These are phyloP conservation scores for Rotaria magnacalcarata DNA, from an alignment of 2,888 invertebrate genomes.

Conservation along the genomic window DNA sequence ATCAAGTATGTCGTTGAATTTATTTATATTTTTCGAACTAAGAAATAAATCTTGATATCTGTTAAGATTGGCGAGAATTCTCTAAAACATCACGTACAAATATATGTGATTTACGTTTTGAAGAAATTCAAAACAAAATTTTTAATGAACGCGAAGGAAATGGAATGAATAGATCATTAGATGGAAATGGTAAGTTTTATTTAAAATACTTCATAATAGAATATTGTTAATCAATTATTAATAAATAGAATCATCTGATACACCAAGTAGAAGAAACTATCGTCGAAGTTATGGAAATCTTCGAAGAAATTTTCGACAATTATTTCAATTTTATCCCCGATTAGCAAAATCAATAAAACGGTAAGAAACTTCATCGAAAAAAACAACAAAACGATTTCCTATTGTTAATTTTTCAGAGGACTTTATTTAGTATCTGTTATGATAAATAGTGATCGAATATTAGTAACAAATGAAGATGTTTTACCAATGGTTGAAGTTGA, in stretches of 20 bases:
- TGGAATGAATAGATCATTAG: neutral
- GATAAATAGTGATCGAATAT: slow-evolving; percentile 87
- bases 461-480: slow-evolving; percentile 93
- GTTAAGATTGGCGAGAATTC: slow-evolving; percentile 36
- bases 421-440: slow-evolving; percentile 86
- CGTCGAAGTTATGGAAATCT: slow-evolving; percentile 32
- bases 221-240: neutral
- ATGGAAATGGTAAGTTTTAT: neutral
- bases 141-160: neutral
- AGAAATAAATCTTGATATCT: slow-evolving; percentile 5
- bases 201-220: neutral
- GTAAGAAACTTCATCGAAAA: slow-evolving; percentile 59
- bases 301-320: slow-evolving; percentile 9
- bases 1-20: slow-evolving; percentile 69
- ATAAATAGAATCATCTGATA: neutral
- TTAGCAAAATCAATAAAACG: slow-evolving; percentile 73
- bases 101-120: neutral
- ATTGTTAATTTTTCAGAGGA: slow-evolving; percentile 61
- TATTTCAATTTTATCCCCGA: neutral
- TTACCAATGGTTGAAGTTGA: slow-evolving; percentile 93
- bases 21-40: neutral
- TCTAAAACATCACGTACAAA: slow-evolving; percentile 2
- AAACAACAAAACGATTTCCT: neutral
- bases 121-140: slow-evolving; percentile 28
- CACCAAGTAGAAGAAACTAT: neutral